Percentiles rank a stretch among this genome's conserved stretches.
phyloP scores from a whole-genome alignment of 1,140 invertebrate genomes.

The Ganaspis sp. region DNA sequence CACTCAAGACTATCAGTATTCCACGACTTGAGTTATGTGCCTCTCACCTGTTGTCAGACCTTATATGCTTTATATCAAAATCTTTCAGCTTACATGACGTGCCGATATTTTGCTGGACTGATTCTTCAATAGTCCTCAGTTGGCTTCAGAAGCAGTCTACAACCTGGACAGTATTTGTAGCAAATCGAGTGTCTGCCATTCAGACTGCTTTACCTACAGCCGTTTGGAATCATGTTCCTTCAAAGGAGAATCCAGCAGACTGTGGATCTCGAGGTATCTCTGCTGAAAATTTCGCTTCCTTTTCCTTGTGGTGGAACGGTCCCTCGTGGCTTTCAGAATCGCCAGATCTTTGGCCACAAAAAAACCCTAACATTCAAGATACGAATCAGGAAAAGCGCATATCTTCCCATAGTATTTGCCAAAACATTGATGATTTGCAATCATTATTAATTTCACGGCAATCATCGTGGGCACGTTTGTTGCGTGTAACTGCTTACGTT shows the following conservation, averaged over 20 bases:
- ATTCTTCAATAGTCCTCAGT: conserved; percentile 42
- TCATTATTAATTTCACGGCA: not conserved
- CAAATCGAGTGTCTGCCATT: not conserved
- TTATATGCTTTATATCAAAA: no score
- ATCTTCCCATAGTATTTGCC: not conserved
- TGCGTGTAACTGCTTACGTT: not conserved
- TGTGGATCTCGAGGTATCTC: not conserved
- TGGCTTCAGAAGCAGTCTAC: conserved; percentile 46
- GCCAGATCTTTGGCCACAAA: not conserved
- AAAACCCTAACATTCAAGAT: not conserved
- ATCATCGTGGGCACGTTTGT: not conserved
- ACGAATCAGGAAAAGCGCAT: not conserved
- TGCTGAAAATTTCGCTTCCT: not conserved
- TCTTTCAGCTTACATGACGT: not conserved
- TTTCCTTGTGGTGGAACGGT: conserved; percentile 65
- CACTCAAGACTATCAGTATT: not conserved
- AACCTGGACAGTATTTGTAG: conserved; percentile 50
- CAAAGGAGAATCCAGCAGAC: conserved; percentile 66
- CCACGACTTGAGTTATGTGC: not conserved
- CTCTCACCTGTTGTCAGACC: no score
- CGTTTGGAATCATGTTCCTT: conserved; percentile 3
- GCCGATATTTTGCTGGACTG: not conserved
- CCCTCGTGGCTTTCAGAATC: not conserved
- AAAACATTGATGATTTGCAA: not conserved
- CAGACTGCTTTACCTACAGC: not conserved